Evolutionary conservation across 1,140 invertebrate species (phyloP), one percentile per base, ranked within the genome.

Genomic region (Aethina tumida): DNA sequence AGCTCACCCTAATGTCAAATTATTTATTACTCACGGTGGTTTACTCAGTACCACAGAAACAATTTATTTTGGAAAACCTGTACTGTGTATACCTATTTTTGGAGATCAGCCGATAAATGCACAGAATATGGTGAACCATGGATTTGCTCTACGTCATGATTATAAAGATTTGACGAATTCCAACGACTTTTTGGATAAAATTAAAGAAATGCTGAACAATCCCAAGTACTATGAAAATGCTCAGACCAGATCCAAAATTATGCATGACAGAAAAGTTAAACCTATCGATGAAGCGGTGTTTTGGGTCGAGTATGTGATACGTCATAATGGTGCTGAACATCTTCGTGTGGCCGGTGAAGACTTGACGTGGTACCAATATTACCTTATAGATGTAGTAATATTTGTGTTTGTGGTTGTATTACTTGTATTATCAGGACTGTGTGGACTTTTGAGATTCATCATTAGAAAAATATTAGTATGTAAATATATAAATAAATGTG

Each of bases 251-350:
- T 75, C 74, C 0, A 49, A 49, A 41, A 52, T 67, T 2, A 71
- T 73, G 55, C 62, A 58, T 9, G 74, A 77, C 42, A 59, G 67
- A 24, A 70, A 69, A 2, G 46, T 64, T 31, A 46, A 49, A 3
- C 74, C 76, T 0, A 37, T 77, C 19, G 69, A 78, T 19, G 66
- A 67, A 28, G 75, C 75, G 1, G 62, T 77, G 9, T 79, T 76
- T 50, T 81, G 77, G 77, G 74, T 73, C 0, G 76, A 81, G 57
- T 78, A 79, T 42, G 74, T 79, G 1, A 63, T 79, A 4, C 64
- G 72, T 34, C 74, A 81, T 47, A 74, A 74, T 52, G 77, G 77
- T 0, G 75, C 75, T 31, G 18, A 21, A 7, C 49, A 54, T 42
- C 42, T 54, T 31, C 42, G 43, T 20, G 44, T 47, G 7, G 25